phyloP scores from a whole-genome alignment of 2,797 vertebrate species.

The Cuniculus paca region DNA sequence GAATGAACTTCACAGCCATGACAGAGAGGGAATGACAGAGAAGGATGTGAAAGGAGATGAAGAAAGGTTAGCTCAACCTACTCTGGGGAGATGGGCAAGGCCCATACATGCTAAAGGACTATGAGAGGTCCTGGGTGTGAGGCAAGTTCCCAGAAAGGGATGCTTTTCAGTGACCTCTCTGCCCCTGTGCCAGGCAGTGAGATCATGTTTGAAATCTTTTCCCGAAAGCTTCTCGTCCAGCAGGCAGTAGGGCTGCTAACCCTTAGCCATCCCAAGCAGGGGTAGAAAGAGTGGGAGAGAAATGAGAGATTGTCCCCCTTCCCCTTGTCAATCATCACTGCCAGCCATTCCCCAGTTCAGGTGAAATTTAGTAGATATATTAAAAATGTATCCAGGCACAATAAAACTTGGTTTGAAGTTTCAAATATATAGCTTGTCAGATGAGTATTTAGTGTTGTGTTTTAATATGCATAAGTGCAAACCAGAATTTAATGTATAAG shows the following conservation, averaged over 20 bases:
- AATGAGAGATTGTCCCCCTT: background rate
- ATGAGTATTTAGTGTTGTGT: conserved; percentile 71
- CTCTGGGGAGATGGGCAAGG: background rate
- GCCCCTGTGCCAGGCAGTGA: background rate
- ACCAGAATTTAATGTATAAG: conserved; percentile 68
- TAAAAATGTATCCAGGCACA: conserved; percentile 74
- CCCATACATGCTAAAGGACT: background rate
- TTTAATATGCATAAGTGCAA: conserved; percentile 79
- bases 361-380: conserved; percentile 63
- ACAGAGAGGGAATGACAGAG: background rate
- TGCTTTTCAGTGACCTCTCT: background rate
- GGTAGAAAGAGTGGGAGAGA: background rate
- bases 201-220: background rate
- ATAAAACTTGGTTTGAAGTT: conserved; percentile 69
- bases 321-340: background rate
- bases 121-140: rapidly evolving
- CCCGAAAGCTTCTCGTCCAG: background rate
- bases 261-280: rapidly evolving
- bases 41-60: background rate
- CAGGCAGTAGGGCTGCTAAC: background rate
- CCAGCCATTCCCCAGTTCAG: background rate
- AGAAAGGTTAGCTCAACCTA: background rate
- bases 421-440: conserved; percentile 81
- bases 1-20: background rate
- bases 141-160: background rate